Conservation (phyloP, 1,140 invertebrate species). For the Galleria mellonella region DNA sequence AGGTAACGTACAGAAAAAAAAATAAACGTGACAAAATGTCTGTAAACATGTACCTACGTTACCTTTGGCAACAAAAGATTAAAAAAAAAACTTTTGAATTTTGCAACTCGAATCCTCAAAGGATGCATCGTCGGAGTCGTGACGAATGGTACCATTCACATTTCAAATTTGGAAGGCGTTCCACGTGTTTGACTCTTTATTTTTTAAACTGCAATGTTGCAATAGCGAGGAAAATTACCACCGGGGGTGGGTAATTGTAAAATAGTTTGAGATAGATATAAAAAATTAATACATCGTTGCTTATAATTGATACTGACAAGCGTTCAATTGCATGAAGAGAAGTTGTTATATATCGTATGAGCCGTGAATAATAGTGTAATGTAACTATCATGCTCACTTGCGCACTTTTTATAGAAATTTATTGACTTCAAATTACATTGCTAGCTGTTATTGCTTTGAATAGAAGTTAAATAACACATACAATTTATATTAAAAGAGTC, state of each 20-base stretch:
- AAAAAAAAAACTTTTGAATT: conserved; percentile 37
- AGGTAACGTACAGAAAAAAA: conserved; percentile 55
- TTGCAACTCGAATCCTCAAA: conserved; percentile 31
- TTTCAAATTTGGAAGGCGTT: conserved; percentile 49
- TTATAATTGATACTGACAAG: conserved; percentile 38
- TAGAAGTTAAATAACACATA: no score
- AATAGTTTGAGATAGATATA: conserved; percentile 33
- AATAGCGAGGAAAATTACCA: conserved; percentile 50
- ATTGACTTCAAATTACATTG: conserved; percentile 1
- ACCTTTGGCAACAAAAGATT: conserved; percentile 21
- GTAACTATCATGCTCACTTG: conserved; percentile 1
- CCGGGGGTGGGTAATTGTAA: conserved; percentile 43
- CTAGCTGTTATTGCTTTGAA: no score
- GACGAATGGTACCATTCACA: conserved; percentile 46
- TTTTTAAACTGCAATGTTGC: conserved; percentile 32
- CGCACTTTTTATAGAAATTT: conserved; percentile 1
- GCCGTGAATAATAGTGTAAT: conserved; percentile 27
- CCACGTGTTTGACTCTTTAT: conserved; percentile 44
- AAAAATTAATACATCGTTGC: conserved; percentile 32
- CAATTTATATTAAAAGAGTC: no score
- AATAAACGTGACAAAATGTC: conserved; percentile 70
- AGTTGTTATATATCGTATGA: conserved; percentile 30
- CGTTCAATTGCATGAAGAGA: conserved; percentile 20
- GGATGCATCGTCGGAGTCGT: conserved; percentile 18
- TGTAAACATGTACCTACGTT: conserved; percentile 66